Base-by-base conservation (phyloP, 2,888 invertebrate genomes). In the Peribatodes rhomboidaria region DNA sequence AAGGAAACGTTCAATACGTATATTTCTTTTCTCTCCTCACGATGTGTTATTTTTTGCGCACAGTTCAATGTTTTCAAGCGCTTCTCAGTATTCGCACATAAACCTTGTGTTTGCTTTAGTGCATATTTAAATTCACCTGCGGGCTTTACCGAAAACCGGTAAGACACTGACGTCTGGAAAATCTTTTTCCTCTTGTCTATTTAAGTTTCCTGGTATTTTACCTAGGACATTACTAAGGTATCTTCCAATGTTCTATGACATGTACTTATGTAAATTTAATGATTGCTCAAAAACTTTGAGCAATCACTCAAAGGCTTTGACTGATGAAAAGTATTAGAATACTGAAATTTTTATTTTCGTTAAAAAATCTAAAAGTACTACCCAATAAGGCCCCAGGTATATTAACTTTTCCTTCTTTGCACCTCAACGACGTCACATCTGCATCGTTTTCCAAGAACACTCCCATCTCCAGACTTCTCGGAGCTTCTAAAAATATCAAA, bases 401-500 rank as follows among this genome's bases (percentile, higher is more conserved):
- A 14, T 37, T 11, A 14, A 18, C 37, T 53, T 46, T 35, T 55
- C 14, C 55, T 33, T 33, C 18, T 44, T 20, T 9, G 22, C 37
- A 55, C 37, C 54, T 55, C 22, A 53, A 57, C 35, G 35, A 52
- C 14, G 20, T 35, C 22, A 49, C 27, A 49, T 18, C 50, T 55
- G 55, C 50, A 39, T 41, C 27, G 44, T 49, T 56, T 61, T 60
- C 57, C n/a, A 18, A 59, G 55, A 61, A 59, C 42, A 41, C 33
- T 57, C 61, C 61, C 44, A 54, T 55, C 62, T 46, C 44, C 47
- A 66, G 27, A 50, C 53, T 62, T 41, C 60, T 59, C 41, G 18
- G 64, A 61, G 61, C 58, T n/a, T 67, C 60, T 64, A 66, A 66
- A 65, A 52, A 65, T 65, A 65, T 39, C 10, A 16, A 54, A 65